These are phyloP conservation scores for Pomatorhinus ruficollis DNA, from an alignment of 2,113 vertebrate genomes.

Conservation along the genomic window DNA sequence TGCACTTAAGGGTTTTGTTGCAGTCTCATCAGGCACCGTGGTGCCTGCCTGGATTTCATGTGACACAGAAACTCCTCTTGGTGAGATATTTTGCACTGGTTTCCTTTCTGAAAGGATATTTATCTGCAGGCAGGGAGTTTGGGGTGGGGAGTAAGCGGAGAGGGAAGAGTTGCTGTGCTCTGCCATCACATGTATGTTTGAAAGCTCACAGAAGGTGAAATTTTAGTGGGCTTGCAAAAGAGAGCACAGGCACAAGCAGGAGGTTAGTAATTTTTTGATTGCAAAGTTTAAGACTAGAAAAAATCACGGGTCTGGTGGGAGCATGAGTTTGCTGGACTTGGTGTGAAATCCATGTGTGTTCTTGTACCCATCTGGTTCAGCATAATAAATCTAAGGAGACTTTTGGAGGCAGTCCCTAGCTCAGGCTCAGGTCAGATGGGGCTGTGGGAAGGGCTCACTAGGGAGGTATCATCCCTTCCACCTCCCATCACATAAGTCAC, in stretches of 20 bases:
- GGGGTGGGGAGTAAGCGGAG: background rate
- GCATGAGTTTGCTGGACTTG: background rate
- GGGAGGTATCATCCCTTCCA: background rate
- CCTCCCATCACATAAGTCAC: accelerated
- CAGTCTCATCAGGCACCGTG: constrained; percentile 64
- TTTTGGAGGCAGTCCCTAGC: background rate
- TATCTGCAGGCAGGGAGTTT: background rate
- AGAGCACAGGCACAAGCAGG: background rate
- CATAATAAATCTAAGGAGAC: background rate
- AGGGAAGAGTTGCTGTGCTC: background rate
- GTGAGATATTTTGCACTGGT: constrained; percentile 8
- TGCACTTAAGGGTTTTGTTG: constrained; percentile 76
- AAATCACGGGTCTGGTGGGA: background rate
- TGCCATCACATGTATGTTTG: background rate
- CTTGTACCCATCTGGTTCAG: background rate
- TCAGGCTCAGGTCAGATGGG: background rate
- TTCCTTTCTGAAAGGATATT: constrained; percentile 42
- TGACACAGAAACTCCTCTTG: constrained; percentile 64
- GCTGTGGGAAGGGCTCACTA: background rate
- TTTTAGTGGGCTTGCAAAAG: background rate
- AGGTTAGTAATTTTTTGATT: background rate
- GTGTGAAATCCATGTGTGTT: accelerated
- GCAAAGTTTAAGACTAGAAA: background rate
- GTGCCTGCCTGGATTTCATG: constrained; percentile 69
- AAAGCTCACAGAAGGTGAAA: background rate